phyloP scores from a whole-genome alignment of 2,797 vertebrate species.

The Clarias platycephalus region DNA sequence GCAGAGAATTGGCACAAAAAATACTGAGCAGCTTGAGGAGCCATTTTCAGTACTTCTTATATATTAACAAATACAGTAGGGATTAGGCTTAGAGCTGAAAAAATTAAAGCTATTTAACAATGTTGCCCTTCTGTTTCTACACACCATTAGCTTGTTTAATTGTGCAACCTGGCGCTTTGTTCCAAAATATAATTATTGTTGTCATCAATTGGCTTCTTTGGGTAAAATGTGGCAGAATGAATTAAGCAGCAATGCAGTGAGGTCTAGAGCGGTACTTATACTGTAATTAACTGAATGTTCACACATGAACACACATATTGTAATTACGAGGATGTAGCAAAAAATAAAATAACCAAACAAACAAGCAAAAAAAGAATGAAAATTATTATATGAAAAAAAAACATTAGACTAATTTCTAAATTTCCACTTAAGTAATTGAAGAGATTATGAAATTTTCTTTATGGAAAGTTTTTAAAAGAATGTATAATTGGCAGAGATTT shows the following conservation, averaged over 20 bases:
- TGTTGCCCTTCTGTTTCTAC: conserved; percentile 10
- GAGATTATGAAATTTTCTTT: background rate
- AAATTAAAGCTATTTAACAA: conserved; percentile 13
- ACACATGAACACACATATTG: background rate
- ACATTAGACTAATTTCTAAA: background rate
- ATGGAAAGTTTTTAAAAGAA: background rate
- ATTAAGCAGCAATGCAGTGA: background rate
- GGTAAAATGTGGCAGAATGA: background rate
- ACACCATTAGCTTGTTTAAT: conserved; percentile 20
- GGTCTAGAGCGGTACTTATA: background rate
- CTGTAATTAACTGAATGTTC: conserved; percentile 10
- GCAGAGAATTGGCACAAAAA: background rate
- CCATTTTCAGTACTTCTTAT: conserved; percentile 9
- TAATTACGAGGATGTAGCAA: background rate
- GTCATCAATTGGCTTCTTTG: conserved; percentile 12
- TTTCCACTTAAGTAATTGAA: background rate
- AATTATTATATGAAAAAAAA: background rate
- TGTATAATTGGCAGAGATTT: background rate
- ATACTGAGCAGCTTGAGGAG: background rate
- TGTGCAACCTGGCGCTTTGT: conserved; percentile 21
- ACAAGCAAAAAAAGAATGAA: too few species aligned
- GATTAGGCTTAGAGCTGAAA: conserved; percentile 1
- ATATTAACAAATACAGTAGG: conserved; percentile 19
- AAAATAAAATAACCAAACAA: too few species aligned
- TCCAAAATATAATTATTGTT: conserved; percentile 15